Base-by-base conservation (phyloP, 2,797 vertebrate genomes). In the Pteropus rufus region DNA sequence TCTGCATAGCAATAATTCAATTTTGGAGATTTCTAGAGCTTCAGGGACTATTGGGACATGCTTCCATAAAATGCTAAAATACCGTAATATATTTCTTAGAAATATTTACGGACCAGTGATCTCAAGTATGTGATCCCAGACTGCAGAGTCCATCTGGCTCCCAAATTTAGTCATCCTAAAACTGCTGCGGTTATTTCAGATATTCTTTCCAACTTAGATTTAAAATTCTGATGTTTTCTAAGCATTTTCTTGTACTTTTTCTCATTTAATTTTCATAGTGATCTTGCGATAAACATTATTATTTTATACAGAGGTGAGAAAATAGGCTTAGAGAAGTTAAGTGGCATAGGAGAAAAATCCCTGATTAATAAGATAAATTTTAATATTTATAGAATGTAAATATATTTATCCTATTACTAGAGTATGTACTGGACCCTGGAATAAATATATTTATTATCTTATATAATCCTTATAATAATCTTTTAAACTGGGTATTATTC, bases 211-310 rank as follows among this genome's bases (percentile, higher is more conserved):
- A 60, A 69, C 31, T 93, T 92, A 31, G 62, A 76, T 88, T 72
- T 89, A 46, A 94, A 95, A 39, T 87, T 90, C 62, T 84, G 11
- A 29, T 54, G 26, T 93, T 60, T 80, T 12, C 46, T 54, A 76
- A 83, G 34, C 34, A n/a, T 16, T 83, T 95, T 86, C 12, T 94
- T 95, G 12, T 29, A 82, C 49, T 73, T 93, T 76, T 81, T 84
- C 69, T 80, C 72, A 90, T 92, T 95, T 94, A 83, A 80, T 97
- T 93, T 92, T 95, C 56, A 72, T 81, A 72, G 14, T 84, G 70
- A 76, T 19, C 8, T 15, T 95, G 46, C 72, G 64, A 95, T 93
- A 92, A 90, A 81, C 82, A 84, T 64, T 96, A 92, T 89, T 93
- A 87, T 93, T 93, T 97, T 79, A 79, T 86, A 70, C 70, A 70